These are phyloP conservation scores for Eupithecia inturbata DNA, from an alignment of 2,888 invertebrate species.

Conservation along the genomic window DNA sequence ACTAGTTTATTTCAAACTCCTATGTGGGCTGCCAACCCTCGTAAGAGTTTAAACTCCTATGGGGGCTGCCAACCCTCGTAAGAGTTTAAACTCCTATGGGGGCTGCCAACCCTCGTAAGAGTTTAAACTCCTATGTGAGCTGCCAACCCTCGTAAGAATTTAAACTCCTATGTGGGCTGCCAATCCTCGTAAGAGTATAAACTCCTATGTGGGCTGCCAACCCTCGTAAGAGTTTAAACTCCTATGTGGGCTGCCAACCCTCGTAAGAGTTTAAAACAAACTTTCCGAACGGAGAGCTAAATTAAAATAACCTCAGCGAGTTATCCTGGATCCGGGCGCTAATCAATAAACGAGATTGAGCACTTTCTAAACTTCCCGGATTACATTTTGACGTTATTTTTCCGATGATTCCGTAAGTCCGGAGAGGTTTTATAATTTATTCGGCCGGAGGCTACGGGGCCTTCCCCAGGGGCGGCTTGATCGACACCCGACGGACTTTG, in stretches of 20 bases:
- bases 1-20: neutral
- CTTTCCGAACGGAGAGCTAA: constrained; percentile 21
- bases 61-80: too few relatives aligned
- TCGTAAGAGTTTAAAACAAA: constrained; percentile 26
- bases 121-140: too few relatives aligned
- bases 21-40: too few relatives aligned
- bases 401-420: constrained; percentile 26
- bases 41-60: too few relatives aligned
- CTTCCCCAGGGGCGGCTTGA: constrained; percentile 38
- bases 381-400: constrained; percentile 30
- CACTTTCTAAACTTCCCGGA: constrained; percentile 32
- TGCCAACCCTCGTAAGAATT: too few relatives aligned
- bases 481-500: constrained; percentile 10
- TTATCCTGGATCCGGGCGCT: constrained; percentile 26
- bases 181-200: too few relatives aligned
- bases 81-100: too few relatives aligned
- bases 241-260: neutral
- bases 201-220: too few relatives aligned
- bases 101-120: too few relatives aligned
- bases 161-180: too few relatives aligned
- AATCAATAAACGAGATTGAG: constrained; percentile 36
- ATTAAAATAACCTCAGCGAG: constrained; percentile 35
- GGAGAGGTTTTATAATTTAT: constrained; percentile 42
- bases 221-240: too few relatives aligned
- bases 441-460: constrained; percentile 39